Evolutionary conservation across 2,797 vertebrate species (phyloP).

Genomic region (Cebuella pygmaea): DNA sequence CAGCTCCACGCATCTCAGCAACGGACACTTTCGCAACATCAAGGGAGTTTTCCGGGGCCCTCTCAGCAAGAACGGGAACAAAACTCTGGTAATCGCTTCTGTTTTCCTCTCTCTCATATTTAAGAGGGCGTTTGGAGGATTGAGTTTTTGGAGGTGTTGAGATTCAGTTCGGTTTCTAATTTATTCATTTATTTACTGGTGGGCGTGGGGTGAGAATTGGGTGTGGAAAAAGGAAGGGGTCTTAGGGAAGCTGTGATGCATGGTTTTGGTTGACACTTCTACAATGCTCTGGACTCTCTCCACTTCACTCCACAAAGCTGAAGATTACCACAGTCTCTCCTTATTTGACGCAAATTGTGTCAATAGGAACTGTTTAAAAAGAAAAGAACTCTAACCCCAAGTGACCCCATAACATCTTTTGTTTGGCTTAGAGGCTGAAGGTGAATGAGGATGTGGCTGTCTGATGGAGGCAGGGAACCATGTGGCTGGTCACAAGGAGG

Average conservation of each 20-base stretch:
- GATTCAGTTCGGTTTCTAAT: background rate
- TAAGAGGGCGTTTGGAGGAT: background rate
- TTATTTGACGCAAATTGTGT: background rate
- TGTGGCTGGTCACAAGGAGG: background rate
- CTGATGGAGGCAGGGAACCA: background rate
- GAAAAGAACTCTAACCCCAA: background rate
- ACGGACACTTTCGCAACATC: slow-evolving; percentile 98
- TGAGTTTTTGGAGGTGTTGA: background rate
- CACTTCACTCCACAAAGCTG: background rate
- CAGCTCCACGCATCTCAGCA: slow-evolving; percentile 98
- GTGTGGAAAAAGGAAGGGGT: background rate
- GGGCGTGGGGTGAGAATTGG: background rate
- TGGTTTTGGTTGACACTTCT: background rate
- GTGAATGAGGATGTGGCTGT: slow-evolving; percentile 4
- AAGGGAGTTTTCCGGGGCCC: slow-evolving; percentile 99
- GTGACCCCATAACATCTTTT: background rate
- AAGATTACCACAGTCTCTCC: background rate
- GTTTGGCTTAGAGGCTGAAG: background rate
- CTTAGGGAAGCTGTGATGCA: background rate
- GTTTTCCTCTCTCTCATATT: background rate
- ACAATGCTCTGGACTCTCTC: background rate
- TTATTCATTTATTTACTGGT: background rate
- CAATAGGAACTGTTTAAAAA: background rate
- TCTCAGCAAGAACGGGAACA: slow-evolving; percentile 92
- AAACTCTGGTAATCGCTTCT: slow-evolving; percentile 91